A percentile compares a stretch with the other conserved stretches of the same genome.
Conservation (phyloP, 2,113 vertebrate genomes). For the Raja brachyura region DNA sequence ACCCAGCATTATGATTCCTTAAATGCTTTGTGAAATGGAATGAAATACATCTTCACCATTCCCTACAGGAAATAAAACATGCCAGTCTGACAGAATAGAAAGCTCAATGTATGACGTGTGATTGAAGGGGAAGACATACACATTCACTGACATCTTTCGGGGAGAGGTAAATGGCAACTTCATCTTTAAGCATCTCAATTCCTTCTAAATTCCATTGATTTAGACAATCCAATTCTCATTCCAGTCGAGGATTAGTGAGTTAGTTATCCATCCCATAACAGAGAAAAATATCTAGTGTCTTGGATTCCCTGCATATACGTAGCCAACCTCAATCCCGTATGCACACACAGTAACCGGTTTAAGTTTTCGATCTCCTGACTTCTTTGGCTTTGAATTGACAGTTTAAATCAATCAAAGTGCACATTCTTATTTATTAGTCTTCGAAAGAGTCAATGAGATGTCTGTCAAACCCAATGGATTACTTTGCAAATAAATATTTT, state of each 20-base stretch:
- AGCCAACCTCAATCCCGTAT: background rate
- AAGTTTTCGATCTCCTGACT: background rate
- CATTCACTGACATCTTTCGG: background rate
- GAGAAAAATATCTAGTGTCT: background rate
- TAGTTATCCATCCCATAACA: background rate
- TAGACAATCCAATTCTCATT: background rate
- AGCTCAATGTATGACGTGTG: too few species aligned
- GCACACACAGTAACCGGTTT: background rate
- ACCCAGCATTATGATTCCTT: background rate
- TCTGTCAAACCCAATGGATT: background rate
- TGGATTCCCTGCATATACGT: background rate
- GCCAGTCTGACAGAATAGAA: background rate
- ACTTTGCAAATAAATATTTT: background rate
- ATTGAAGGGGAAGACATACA: too few species aligned
- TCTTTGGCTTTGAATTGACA: background rate
- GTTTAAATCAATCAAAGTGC: background rate
- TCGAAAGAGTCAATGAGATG: background rate
- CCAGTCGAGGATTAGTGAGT: background rate
- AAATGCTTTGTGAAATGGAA: background rate
- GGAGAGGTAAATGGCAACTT: background rate
- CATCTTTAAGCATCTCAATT: background rate
- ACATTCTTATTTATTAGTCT: background rate
- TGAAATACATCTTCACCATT: background rate
- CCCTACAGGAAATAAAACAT: background rate
- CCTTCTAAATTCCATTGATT: background rate